Base-by-base conservation (phyloP, 2,797 vertebrate genomes). In the Carduelis carduelis region DNA sequence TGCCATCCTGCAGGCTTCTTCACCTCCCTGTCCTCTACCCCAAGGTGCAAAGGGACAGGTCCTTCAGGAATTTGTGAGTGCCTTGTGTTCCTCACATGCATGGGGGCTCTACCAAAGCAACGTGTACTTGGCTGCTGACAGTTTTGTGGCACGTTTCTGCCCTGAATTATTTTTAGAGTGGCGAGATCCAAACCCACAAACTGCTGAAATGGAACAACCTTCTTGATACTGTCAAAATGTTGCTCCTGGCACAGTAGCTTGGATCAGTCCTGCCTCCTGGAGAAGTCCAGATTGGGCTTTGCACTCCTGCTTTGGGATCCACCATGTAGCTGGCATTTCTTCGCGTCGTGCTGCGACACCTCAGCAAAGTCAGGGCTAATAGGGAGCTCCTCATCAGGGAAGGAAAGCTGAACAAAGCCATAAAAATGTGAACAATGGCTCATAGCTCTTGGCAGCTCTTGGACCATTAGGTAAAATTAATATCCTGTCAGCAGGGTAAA, bases 381-480 rank as follows among this genome's bases (percentile, higher is more conserved):
- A 53, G 75, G 30, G 66, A 86, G 53, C 37, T 74, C 59, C 52
- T 82, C 44, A 13, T 34, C 17, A 43, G 60, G 78, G 56, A 49
- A 83, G 49, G 24, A 77, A 52, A 72, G 60, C 61, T 74, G 81
- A 83, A 72, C 57, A 79, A 75, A 77, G 69, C 84, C 76, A 89
- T 77, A 61, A 71, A 70, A 90, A 76, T 49, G 57, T 43, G 79
- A 57, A 77, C 79, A 88, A 49, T 77, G 24, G 30, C 60, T 91
- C 49, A 2, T 12, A 50, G 52, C 4, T 2, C 69, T 91, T 87
- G 71, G 89, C 95, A 95, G 75, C 61, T 89, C 41, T 85, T 83
- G 27, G 57, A 17, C 68, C 56, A 46, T 91, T 87, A 85, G 75
- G 53, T 77, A 64, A 83, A 90, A 70, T 49, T 63, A 90, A 85